Base-by-base conservation (phyloP, 2,797 vertebrate species). In the Discoglossus pictus region DNA sequence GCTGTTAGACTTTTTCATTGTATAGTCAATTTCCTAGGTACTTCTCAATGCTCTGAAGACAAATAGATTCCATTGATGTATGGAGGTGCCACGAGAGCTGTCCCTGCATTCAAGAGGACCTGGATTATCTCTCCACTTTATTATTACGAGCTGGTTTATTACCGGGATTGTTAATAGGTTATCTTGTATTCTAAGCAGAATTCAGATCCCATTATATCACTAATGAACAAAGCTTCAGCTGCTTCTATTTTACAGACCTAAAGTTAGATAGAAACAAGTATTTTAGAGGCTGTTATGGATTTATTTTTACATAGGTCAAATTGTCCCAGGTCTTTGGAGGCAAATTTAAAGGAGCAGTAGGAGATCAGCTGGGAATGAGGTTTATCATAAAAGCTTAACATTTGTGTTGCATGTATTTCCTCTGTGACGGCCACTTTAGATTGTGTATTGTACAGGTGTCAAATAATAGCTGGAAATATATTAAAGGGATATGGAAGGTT, bases 21-120 rank as follows among this genome's bases (percentile, higher is more conserved):
- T 38, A 72, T 73, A 81, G 70, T 73, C 34, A 61, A 42, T 56
- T 61, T 53, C 0, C 0, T 6, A 9, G 2, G 36, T 72, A 35
- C 15, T 66, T 76, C 15, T 44, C 60, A 76, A 67, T 3, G 46
- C 65, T 74, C 62, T 74, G 56, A 78, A 74, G 71, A 15, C 35
- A 36, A 36, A 36, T 11, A 36, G 6, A 36, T 6, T 11, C 6
- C 6, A 11, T 6, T 36, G 35, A 36, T 36, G 12, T 7, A 36
- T 11, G 12, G 35, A 36, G 35, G 2, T 36, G 5, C 35, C 35
- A 36, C 6, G 2, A 7, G 35, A 7, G 12, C 35, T 7, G 35
- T 7, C 6, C 4, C 35, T 36, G 35, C 35, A 36, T 11, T 36
- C 35, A 36, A 12, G 8, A 31, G 27, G 27, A 36, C 35, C 6